Percentiles rank a stretch among this genome's conserved stretches.
Conservation (phyloP, 2,113 vertebrate genomes). For the Xiphophorus couchianus region DNA sequence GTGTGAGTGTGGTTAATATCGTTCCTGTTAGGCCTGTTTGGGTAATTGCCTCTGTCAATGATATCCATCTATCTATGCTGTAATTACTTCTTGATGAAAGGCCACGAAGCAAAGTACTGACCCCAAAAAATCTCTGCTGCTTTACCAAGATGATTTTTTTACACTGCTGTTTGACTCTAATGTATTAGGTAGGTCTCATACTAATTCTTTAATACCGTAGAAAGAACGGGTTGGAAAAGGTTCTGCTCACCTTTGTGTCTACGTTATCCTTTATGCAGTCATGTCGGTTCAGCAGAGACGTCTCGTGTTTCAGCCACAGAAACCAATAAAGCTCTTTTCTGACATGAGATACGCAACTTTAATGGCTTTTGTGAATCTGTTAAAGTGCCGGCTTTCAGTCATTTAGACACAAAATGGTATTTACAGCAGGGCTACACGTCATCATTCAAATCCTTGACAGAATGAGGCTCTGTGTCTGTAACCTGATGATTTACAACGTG, state of each 20-base stretch:
- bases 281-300: slow-evolving; percentile 14
- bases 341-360: not conserved
- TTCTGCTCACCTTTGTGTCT: slow-evolving; percentile 21
- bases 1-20: slow-evolving; percentile 38
- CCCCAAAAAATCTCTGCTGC: slow-evolving; percentile 57
- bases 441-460: not conserved
- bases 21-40: slow-evolving; percentile 46
- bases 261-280: slow-evolving; percentile 19
- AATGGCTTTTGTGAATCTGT: not conserved
- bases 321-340: slow-evolving; percentile 19
- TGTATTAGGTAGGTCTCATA: slow-evolving; percentile 26
- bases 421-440: not conserved
- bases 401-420: not conserved
- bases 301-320: slow-evolving; percentile 34
- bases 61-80: slow-evolving; percentile 60
- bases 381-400: slow-evolving; percentile 1
- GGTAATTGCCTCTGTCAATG: slow-evolving; percentile 63
- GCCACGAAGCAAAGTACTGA: slow-evolving; percentile 53
- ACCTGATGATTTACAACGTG: not conserved
- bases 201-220: slow-evolving; percentile 9
- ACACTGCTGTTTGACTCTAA: slow-evolving; percentile 44
- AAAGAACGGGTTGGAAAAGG: slow-evolving; percentile 18
- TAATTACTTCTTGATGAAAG: slow-evolving; percentile 72
- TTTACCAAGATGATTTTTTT: slow-evolving; percentile 56
- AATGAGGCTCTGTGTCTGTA: no score